phyloP scores from a whole-genome alignment of 2,888 invertebrate genomes.

The Noctua pronuba region DNA sequence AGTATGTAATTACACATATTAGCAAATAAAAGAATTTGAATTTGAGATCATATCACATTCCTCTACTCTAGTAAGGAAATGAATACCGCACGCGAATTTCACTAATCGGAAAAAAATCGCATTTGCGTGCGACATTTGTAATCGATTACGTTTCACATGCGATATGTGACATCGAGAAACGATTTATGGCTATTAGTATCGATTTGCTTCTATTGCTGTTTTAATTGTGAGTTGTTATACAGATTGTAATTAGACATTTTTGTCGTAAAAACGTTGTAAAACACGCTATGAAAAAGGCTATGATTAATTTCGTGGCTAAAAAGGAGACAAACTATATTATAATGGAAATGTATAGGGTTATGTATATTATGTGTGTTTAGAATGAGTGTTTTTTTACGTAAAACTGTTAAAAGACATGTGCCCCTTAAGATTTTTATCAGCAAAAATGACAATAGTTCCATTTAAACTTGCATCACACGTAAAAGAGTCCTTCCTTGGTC shows the following conservation, averaged over 20 bases:
- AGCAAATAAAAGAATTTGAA: too few relatives aligned
- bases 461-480: background rate
- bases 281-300: constrained; percentile 11
- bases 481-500: background rate
- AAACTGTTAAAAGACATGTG: background rate
- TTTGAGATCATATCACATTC: constrained; percentile 35
- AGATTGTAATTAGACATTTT: constrained; percentile 28
- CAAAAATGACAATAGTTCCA: background rate
- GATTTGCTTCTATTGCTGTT: constrained; percentile 47
- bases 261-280: constrained; percentile 27
- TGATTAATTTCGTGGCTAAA: background rate
- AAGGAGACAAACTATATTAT: background rate
- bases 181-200: constrained; percentile 49
- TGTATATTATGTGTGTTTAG: too few relatives aligned
- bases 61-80: constrained; percentile 33
- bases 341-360: background rate
- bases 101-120: constrained; percentile 38
- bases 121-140: constrained; percentile 56
- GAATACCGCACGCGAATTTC: constrained; percentile 50
- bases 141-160: constrained; percentile 55
- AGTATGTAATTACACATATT: too few relatives aligned
- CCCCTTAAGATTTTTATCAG: background rate
- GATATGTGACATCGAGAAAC: constrained; percentile 52
- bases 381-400: background rate
- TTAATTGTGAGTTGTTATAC: constrained; percentile 44